Percentiles rank a stretch among this genome's conserved stretches.
These are phyloP conservation scores for Acutogordius australiensis DNA, from an alignment of 2,888 invertebrate species.

Conservation along the genomic window DNA sequence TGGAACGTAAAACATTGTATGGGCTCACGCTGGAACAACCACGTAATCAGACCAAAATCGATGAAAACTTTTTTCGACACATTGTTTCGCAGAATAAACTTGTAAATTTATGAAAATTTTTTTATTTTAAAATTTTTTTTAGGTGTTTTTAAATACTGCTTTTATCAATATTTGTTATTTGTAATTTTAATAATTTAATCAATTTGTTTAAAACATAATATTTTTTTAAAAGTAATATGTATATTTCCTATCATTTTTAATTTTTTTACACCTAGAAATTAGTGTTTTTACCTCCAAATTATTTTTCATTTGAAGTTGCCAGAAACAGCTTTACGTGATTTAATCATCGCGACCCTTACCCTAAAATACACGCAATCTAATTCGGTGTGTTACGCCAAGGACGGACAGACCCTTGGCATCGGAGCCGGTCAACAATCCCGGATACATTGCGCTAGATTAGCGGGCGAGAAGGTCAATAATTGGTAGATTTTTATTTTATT, in stretches of 20 bases:
- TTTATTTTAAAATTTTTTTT: too few relatives aligned
- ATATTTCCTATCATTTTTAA: too few relatives aligned
- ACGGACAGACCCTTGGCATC: slow-evolving; percentile 61
- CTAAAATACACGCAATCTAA: slow-evolving; percentile 93
- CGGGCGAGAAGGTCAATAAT: slow-evolving; percentile 79
- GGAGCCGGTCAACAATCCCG: slow-evolving; percentile 96
- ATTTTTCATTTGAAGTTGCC: slow-evolving; percentile 30
- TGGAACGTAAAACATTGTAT: slow-evolving; percentile 52
- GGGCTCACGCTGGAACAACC: slow-evolving; percentile 56
- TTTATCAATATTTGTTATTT: too few relatives aligned
- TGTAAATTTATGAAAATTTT: slow-evolving; percentile 19
- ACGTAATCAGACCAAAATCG: slow-evolving; percentile 57
- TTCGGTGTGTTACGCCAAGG: slow-evolving; percentile 75
- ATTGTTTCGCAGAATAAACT: slow-evolving; percentile 41
- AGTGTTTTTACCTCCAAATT: too few relatives aligned
- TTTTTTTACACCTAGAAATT: too few relatives aligned
- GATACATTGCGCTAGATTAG: slow-evolving; percentile 83
- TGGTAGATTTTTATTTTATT: too few relatives aligned
- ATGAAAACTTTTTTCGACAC: slow-evolving; percentile 44
- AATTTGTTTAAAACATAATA: too few relatives aligned
- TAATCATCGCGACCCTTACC: slow-evolving; percentile 76
- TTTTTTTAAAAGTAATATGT: too few relatives aligned
- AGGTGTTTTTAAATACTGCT: too few relatives aligned
- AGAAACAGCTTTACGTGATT: slow-evolving; percentile 46
- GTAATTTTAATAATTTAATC: too few relatives aligned